Evolutionary conservation across 1,140 invertebrate species (phyloP).

Genomic region (Cherax destructor): DNA sequence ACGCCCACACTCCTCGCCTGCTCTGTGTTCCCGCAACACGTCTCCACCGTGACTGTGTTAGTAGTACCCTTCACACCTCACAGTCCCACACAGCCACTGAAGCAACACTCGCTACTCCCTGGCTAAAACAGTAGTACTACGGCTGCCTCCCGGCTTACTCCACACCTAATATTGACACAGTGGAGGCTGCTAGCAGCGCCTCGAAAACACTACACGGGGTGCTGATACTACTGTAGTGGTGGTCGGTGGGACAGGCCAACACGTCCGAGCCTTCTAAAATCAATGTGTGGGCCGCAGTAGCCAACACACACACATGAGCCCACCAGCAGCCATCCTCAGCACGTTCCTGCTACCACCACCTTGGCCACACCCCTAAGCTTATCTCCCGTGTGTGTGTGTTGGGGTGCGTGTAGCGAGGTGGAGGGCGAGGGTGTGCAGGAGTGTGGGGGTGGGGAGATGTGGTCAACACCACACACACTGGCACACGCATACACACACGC

Average conservation of each 20-base stretch:
- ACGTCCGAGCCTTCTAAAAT: background rate
- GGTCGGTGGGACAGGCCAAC: background rate
- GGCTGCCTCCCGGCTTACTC: background rate
- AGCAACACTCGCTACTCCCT: background rate
- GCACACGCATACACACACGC: background rate
- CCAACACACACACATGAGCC: background rate
- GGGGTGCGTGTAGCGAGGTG: background rate
- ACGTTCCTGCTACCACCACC: too few relatives aligned
- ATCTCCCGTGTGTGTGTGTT: background rate
- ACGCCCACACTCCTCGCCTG: background rate
- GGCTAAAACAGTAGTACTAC: background rate
- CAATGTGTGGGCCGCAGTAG: background rate
- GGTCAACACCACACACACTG: too few relatives aligned
- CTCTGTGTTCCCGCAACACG: constrained; percentile 13
- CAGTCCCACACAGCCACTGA: background rate
- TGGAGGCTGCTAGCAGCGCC: background rate
- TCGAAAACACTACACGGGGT: background rate
- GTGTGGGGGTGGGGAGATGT: background rate
- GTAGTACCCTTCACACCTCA: background rate
- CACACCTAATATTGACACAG: background rate
- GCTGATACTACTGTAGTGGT: background rate
- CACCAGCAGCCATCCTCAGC: background rate
- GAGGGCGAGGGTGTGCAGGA: background rate
- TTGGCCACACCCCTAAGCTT: background rate
- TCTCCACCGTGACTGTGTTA: constrained; percentile 28